Evolutionary conservation across 2,888 invertebrate species (phyloP), one percentile per base, ranked within the genome.

Genomic region (Abrostola triplasia): DNA sequence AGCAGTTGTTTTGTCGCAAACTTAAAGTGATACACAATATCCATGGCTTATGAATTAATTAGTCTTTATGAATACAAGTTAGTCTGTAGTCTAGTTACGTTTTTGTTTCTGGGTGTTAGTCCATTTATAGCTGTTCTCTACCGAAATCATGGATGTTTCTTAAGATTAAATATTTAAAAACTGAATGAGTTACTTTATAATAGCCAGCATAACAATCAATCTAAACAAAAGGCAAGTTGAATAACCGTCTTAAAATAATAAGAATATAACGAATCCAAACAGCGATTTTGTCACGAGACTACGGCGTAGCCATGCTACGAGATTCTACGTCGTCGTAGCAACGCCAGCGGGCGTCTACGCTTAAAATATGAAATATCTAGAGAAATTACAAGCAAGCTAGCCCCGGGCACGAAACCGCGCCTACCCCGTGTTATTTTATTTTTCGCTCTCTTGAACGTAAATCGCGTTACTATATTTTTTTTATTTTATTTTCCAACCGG

Each of bases 371-470:
- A 90, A 93, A 92, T 92, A 88, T 92, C 90, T 90, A 88, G 91
- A 90, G 91, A 90, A 92, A 94, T 93, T 93, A 91, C 92, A 88
- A 84, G 83, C 84, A 80, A 81, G 79, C 81, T 77, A 86, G 88
- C 91, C 85, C 80, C 77, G 84, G 93, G 91, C 90, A 84, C 77
- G 80, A 89, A 91, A 87, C 90, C 89, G 92, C 91, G 92, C 92
- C 90, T 90, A 92, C 88, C 84, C 86, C 88, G 89, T 86, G 90
- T 92, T 93, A 93, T 93, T 93, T 93, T 92, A 93, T 94, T 93
- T 92, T 90, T 86, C 90, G 90, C 90, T 89, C 92, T 91, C 92
- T 93, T 93, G 88, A 91, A 88, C 92, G 75, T 74, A 77, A 80
- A 81, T 81, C 70, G 76, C 66, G 76, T 81, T 77, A 80, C 71